Conservation (phyloP, 1,140 invertebrate species). For the Drosophila kohkoa region DNA sequence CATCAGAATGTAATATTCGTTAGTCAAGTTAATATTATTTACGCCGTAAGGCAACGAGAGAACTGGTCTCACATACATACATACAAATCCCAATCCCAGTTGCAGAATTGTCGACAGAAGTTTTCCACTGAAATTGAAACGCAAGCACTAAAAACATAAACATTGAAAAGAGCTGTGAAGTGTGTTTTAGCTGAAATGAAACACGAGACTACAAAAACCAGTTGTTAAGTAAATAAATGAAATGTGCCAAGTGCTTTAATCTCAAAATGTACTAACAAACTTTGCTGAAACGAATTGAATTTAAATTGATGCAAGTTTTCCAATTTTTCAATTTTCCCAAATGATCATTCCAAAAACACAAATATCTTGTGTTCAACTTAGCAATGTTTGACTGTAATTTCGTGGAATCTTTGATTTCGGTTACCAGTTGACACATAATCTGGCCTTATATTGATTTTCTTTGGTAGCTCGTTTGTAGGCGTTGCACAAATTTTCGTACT, state of each 20-base stretch:
- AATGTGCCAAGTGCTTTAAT: neutral
- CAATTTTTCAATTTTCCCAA: too few relatives aligned
- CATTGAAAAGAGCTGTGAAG: slow-evolving; percentile 18
- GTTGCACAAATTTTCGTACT: slow-evolving; percentile 53
- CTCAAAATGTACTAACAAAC: too few relatives aligned
- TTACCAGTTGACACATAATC: slow-evolving; percentile 34
- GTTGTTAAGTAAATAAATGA: slow-evolving; percentile 38
- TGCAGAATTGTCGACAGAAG: slow-evolving; percentile 39
- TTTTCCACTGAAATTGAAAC: slow-evolving; percentile 64
- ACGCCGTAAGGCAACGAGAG: slow-evolving; percentile 12
- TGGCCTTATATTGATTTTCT: slow-evolving; percentile 62
- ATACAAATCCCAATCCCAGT: slow-evolving; percentile 7
- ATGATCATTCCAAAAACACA: neutral
- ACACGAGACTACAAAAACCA: slow-evolving; percentile 31
- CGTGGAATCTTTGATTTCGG: slow-evolving; percentile 35
- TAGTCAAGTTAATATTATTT: slow-evolving; percentile 38
- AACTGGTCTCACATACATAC: slow-evolving; percentile 34
- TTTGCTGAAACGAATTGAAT: neutral
- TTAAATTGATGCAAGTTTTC: too few relatives aligned
- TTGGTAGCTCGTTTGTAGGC: slow-evolving; percentile 53
- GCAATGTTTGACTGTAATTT: neutral
- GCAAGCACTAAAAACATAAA: slow-evolving; percentile 43
- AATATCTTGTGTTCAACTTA: neutral
- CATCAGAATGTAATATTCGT: slow-evolving; percentile 22
- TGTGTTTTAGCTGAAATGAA: slow-evolving; percentile 35